Percentiles rank a stretch among this genome's conserved stretches.
These are phyloP conservation scores for Rhinolophus sinicus DNA, from an alignment of 2,113 vertebrate species.

Conservation along the genomic window DNA sequence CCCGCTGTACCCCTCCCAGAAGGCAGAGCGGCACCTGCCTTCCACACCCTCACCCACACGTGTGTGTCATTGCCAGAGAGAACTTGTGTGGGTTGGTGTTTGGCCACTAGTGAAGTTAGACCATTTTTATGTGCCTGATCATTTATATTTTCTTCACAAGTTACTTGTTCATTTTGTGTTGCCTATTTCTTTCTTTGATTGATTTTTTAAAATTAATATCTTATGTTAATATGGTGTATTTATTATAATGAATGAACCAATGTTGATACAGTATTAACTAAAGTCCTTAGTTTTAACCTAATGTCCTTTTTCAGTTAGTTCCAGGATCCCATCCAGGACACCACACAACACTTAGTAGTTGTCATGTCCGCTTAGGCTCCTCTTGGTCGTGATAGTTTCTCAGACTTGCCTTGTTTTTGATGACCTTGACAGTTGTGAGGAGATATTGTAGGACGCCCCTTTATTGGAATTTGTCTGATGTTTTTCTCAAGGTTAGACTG, in stretches of 20 bases:
- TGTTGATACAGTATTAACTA: background rate
- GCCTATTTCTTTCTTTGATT: background rate
- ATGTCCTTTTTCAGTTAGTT: background rate
- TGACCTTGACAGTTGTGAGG: background rate
- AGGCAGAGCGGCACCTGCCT: background rate
- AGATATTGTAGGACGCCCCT: background rate
- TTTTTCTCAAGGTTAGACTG: background rate
- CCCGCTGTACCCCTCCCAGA: background rate
- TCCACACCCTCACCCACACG: background rate
- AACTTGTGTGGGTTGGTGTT: background rate
- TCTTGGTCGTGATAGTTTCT: background rate
- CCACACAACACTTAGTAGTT: background rate
- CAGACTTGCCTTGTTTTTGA: background rate
- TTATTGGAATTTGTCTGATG: background rate
- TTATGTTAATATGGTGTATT: background rate
- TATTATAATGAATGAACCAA: background rate
- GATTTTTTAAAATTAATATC: background rate
- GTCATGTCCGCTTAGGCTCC: background rate
- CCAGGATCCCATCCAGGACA: background rate
- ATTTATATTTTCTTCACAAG: background rate
- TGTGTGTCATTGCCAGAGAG: background rate
- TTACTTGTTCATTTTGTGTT: background rate
- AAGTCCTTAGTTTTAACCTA: background rate
- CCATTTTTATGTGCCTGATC: background rate
- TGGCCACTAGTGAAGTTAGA: background rate